These are phyloP conservation scores for Ophion slaviceki DNA, from an alignment of 2,888 invertebrate species.

Conservation along the genomic window DNA sequence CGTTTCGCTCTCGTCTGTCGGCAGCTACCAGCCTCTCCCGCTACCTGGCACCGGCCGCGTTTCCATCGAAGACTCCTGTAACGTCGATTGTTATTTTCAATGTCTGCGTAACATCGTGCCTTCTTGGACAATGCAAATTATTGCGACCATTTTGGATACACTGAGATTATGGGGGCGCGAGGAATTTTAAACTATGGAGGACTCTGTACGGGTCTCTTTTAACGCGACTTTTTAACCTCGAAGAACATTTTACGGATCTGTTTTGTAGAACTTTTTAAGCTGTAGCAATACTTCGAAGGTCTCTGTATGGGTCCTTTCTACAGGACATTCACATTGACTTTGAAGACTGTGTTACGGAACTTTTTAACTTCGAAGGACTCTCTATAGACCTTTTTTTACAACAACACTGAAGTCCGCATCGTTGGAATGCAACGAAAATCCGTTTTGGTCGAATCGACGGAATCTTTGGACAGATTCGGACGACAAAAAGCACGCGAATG, in stretches of 20 bases:
- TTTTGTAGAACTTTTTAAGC: neutral
- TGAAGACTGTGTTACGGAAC: no score
- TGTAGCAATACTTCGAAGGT: no score
- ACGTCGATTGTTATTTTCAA: slow-evolving; percentile 51
- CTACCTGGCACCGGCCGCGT: slow-evolving; percentile 76
- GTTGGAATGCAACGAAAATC: no score
- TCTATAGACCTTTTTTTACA: no score
- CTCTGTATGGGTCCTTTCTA: no score
- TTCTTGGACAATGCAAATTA: neutral
- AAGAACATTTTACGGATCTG: neutral
- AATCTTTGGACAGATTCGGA: no score
- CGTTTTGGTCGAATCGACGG: no score
- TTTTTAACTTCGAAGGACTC: no score
- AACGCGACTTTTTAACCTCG: neutral
- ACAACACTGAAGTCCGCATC: no score
- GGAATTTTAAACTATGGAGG: neutral
- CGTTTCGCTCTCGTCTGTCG: neutral
- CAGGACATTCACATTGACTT: no score
- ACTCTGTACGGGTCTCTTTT: neutral
- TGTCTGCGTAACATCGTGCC: neutral
- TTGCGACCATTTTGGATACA: neutral
- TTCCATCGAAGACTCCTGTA: slow-evolving; percentile 76
- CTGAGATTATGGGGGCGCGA: neutral
- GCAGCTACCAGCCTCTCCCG: slow-evolving; percentile 77
- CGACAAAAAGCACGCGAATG: no score